Evolutionary conservation across 1,140 invertebrate genomes (phyloP).

Genomic region (Panagrolaimus sp.): DNA sequence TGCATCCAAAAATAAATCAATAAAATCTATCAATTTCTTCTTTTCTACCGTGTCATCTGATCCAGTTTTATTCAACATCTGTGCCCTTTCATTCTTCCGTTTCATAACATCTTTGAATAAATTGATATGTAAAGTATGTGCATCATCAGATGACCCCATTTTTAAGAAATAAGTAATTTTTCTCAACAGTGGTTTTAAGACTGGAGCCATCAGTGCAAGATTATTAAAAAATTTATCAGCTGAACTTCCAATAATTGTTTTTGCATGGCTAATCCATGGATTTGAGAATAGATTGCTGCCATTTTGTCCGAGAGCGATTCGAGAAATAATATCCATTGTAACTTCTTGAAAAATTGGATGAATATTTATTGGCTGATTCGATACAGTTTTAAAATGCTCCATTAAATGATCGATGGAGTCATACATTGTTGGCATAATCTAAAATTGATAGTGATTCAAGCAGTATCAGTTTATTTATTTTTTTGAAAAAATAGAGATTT

Average conservation of each 20-base stretch:
- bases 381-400: not conserved
- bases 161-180: too few relatives aligned
- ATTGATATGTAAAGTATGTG: too few relatives aligned
- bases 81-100: too few relatives aligned
- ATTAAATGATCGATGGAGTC: constrained; percentile 29
- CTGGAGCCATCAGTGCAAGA: too few relatives aligned
- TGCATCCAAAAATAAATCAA: not conserved
- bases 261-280: not conserved
- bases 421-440: constrained; percentile 41
- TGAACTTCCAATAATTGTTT: not conserved
- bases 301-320: constrained; percentile 45
- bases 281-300: constrained; percentile 40
- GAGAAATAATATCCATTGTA: constrained; percentile 46
- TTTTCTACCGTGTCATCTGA: too few relatives aligned
- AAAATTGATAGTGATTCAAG: constrained; percentile 43
- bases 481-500: too few relatives aligned
- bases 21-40: not conserved
- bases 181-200: too few relatives aligned
- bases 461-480: too few relatives aligned
- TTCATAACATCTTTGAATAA: too few relatives aligned
- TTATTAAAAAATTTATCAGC: too few relatives aligned
- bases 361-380: constrained; percentile 29
- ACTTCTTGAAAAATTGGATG: constrained; percentile 45
- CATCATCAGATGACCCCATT: too few relatives aligned
- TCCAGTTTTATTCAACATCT: too few relatives aligned